phyloP scores from a whole-genome alignment of 2,113 vertebrate species.

The Benitochromis conjunctus region DNA sequence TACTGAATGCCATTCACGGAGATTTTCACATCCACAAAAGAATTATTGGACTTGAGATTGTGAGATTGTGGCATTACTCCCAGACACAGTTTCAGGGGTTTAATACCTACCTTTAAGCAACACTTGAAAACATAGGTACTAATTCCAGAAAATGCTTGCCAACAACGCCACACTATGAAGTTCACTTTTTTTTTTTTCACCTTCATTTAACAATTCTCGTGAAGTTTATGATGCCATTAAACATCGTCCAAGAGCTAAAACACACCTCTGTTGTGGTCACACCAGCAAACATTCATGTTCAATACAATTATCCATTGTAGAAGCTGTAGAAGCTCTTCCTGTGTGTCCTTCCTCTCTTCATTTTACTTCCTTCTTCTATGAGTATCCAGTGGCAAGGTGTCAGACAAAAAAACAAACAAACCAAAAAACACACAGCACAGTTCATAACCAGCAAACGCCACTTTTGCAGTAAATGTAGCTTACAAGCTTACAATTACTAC shows the following conservation, averaged over 20 bases:
- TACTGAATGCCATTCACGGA: neutral
- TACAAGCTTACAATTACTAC: neutral
- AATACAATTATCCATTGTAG: neutral
- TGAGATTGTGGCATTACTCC: neutral
- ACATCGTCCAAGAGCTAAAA: neutral
- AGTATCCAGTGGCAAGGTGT: neutral
- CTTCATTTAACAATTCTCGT: neutral
- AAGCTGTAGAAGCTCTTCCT: neutral
- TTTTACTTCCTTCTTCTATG: conserved; percentile 12
- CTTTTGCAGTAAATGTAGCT: neutral
- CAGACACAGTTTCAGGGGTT: neutral
- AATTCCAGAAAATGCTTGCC: neutral
- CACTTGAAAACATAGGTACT: neutral
- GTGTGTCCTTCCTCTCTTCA: conserved; percentile 19
- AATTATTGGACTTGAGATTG: neutral
- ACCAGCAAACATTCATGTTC: neutral
- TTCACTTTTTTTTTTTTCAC: neutral
- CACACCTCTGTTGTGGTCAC: conserved; percentile 4
- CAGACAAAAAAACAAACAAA: neutral
- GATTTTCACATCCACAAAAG: neutral
- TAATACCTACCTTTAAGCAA: neutral
- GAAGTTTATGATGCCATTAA: neutral
- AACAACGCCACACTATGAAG: neutral
- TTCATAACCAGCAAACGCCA: neutral
- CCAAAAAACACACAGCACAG: neutral